Conservation (phyloP, 2,113 vertebrate genomes). For the Lamprologus tigripictilis region DNA sequence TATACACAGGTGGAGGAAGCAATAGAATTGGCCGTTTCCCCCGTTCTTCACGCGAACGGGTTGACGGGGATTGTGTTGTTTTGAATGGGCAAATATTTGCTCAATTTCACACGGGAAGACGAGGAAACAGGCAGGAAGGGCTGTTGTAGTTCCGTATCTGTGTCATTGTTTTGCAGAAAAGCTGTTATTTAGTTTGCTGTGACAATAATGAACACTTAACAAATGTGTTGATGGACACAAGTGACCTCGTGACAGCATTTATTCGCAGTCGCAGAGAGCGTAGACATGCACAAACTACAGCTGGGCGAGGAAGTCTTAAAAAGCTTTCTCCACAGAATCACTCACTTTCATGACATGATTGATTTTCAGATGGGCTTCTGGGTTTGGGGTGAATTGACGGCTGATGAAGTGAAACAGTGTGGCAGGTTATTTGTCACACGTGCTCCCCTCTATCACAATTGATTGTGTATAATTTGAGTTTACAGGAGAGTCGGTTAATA, state of each 20-base stretch:
- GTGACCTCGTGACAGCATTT: not conserved
- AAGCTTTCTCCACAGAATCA: conserved; percentile 21
- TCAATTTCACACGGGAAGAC: conserved; percentile 46
- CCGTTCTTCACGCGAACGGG: not conserved
- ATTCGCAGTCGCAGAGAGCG: not conserved
- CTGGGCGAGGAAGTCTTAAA: conserved; percentile 4
- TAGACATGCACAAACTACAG: not conserved
- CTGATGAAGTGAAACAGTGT: conserved; percentile 62
- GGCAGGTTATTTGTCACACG: conserved; percentile 65
- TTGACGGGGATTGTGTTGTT: conserved; percentile 32
- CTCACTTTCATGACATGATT: conserved; percentile 53
- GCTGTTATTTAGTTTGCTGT: not conserved
- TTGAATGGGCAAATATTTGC: conserved; percentile 42
- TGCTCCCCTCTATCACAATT: conserved; percentile 54
- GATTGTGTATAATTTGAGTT: conserved; percentile 71
- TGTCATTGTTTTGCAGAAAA: conserved; percentile 53
- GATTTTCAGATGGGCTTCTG: conserved; percentile 55
- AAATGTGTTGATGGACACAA: conserved; percentile 12
- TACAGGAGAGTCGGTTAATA: conserved; percentile 63
- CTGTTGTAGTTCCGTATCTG: conserved; percentile 33
- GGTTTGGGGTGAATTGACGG: conserved; percentile 61
- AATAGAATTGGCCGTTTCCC: not conserved
- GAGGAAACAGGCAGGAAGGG: conserved; percentile 48
- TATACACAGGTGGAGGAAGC: conserved; percentile 25
- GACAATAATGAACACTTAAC: conserved; percentile 28